Conservation (phyloP, 2,113 vertebrate genomes). For the Chlamydotis undulata region DNA sequence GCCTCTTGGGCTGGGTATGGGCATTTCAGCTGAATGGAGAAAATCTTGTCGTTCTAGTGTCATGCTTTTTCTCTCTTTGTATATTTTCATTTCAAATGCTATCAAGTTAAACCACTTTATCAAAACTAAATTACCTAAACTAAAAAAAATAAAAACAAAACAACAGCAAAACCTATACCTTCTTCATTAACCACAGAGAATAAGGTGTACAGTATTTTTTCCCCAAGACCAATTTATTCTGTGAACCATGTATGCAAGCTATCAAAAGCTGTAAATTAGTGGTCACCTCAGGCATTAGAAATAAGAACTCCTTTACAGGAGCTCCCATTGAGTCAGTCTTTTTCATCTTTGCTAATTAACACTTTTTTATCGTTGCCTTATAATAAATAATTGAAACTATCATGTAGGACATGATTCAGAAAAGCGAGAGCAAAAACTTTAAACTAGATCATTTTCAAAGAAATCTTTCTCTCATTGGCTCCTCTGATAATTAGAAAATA, state of each 20-base stretch:
- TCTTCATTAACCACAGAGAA: conserved; percentile 4
- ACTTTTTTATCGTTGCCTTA: conserved; percentile 62
- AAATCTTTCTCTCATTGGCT: conserved; percentile 16
- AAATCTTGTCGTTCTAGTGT: not conserved
- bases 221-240: conserved; percentile 52
- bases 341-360: conserved; percentile 73
- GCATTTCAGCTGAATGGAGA: not conserved
- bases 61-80: not conserved
- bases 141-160: not conserved
- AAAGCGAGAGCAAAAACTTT: conserved; percentile 36
- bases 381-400: conserved; percentile 71
- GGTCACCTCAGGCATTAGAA: conserved; percentile 68
- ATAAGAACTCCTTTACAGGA: conserved; percentile 55
- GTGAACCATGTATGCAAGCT: conserved; percentile 34
- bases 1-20: not conserved
- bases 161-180: not conserved
- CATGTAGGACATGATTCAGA: conserved; percentile 59
- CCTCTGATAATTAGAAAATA: not conserved
- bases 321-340: conserved; percentile 61
- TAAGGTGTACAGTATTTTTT: conserved; percentile 33
- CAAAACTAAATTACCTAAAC: not conserved
- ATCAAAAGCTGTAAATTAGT: conserved; percentile 71
- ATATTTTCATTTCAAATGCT: not conserved
- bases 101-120: not conserved
- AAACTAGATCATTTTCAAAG: conserved; percentile 46